These are phyloP conservation scores for Stictonetta naevosa DNA, from an alignment of 2,113 vertebrate species.

Conservation along the genomic window DNA sequence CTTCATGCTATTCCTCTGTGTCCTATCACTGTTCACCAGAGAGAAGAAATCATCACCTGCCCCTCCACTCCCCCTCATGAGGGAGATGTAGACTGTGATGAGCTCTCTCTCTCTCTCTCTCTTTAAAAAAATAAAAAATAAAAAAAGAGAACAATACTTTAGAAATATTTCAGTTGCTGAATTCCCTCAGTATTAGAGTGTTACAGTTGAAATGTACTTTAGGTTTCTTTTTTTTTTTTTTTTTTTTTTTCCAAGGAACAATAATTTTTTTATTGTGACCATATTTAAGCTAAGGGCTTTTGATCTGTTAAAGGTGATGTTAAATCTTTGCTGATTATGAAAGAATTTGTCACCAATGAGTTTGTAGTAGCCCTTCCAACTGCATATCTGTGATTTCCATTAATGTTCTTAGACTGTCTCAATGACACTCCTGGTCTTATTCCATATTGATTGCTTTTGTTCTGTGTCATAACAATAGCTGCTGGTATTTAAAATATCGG, in stretches of 20 bases:
- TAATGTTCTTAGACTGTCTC: neutral
- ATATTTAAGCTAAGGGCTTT: neutral
- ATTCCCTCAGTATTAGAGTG: neutral
- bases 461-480: neutral
- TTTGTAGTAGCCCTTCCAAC: neutral
- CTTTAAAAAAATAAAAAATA: neutral
- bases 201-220: neutral
- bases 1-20: too few species aligned
- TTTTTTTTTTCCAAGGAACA: neutral
- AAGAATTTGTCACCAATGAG: neutral
- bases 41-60: too few species aligned
- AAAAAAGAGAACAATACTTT: neutral
- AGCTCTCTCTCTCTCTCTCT: too few species aligned
- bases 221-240: neutral
- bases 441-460: neutral
- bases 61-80: too few species aligned
- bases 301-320: neutral
- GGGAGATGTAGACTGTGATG: too few species aligned
- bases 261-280: neutral
- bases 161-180: neutral
- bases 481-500: neutral
- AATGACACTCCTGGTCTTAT: neutral
- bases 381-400: neutral
- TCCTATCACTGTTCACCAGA: too few species aligned
- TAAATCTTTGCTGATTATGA: neutral